Evolutionary conservation across 2,888 invertebrate species (phyloP).

Genomic region (Microdon myrmicae): DNA sequence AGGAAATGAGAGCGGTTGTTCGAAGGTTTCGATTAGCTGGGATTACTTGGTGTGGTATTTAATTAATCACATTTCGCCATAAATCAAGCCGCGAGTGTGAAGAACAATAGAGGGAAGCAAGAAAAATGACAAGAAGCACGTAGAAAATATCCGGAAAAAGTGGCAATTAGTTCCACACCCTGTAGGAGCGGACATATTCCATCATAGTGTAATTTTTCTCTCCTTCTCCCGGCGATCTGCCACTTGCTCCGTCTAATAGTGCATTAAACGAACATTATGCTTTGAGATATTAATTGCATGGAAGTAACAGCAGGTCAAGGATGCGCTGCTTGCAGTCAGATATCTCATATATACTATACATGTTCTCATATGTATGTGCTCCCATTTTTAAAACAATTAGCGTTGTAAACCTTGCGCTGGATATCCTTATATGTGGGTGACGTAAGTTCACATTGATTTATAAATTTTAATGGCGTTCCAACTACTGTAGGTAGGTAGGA

Average conservation of each 20-base stretch:
- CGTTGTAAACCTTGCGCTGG: neutral
- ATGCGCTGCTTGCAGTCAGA: neutral
- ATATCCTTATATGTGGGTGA: constrained; percentile 1
- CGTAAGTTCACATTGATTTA: constrained; percentile 2
- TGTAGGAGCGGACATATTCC: neutral
- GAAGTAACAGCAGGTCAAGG: constrained; percentile 9
- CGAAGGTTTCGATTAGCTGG: no score
- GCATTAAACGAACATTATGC: constrained; percentile 37
- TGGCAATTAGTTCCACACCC: constrained; percentile 3
- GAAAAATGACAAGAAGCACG: neutral
- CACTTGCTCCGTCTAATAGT: constrained; percentile 33
- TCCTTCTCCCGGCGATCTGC: constrained; percentile 8
- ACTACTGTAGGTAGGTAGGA: no score
- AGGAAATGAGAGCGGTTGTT: no score
- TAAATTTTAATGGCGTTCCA: constrained; percentile 6
- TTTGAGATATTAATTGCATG: constrained; percentile 32
- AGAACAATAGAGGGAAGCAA: no score
- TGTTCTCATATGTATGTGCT: neutral
- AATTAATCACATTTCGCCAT: constrained; percentile 32
- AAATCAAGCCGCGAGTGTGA: constrained; percentile 13
- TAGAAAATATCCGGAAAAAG: constrained; percentile 1
- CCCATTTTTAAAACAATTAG: constrained; percentile 1
- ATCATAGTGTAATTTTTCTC: constrained; percentile 2
- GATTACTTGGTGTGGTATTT: no score
- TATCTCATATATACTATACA: no score